phyloP scores from a whole-genome alignment of 2,888 invertebrate species.

The Podabrus alpinus region DNA sequence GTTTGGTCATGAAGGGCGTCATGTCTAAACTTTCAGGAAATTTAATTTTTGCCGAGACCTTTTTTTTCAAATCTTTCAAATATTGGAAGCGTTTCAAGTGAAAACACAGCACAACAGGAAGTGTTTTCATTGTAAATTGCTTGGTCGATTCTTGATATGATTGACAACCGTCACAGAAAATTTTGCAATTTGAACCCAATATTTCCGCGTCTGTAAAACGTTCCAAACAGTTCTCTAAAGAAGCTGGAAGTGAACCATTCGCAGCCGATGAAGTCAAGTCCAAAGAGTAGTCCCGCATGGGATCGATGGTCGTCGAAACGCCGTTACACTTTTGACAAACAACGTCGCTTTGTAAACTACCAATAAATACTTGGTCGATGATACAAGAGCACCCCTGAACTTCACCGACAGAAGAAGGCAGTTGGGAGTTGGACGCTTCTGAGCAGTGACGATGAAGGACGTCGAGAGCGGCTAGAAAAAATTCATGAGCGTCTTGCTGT shows the following conservation, averaged over 20 bases:
- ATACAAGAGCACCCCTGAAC: slow-evolving; percentile 81
- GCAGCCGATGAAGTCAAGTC: slow-evolving; percentile 74
- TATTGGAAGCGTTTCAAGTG: slow-evolving; percentile 96
- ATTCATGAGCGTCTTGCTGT: slow-evolving; percentile 99
- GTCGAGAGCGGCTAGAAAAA: slow-evolving; percentile 94
- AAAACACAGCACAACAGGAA: slow-evolving; percentile 95
- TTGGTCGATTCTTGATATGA: slow-evolving; percentile 93
- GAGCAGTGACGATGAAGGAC: slow-evolving; percentile 83
- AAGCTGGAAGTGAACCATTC: slow-evolving; percentile 68
- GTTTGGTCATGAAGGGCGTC: slow-evolving; percentile 88
- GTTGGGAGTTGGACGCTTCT: slow-evolving; percentile 42
- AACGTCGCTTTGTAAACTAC: slow-evolving; percentile 93
- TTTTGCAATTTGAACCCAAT: slow-evolving; percentile 86
- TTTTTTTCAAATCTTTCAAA: slow-evolving; percentile 79
- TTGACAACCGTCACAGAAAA: slow-evolving; percentile 90
- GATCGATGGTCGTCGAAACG: slow-evolving; percentile 95
- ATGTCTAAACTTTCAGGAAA: slow-evolving; percentile 95
- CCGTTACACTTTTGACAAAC: slow-evolving; percentile 94
- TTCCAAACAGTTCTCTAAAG: slow-evolving; percentile 86
- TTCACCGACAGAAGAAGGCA: slow-evolving; percentile 29
- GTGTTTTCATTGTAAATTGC: slow-evolving; percentile 90
- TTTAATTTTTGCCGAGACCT: slow-evolving; percentile 89
- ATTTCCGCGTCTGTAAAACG: slow-evolving; percentile 93
- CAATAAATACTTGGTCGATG: slow-evolving; percentile 96
- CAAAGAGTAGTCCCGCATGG: slow-evolving; percentile 96